These are phyloP conservation scores for Gymnocypris eckloni DNA, from an alignment of 2,797 vertebrate genomes.

Conservation along the genomic window DNA sequence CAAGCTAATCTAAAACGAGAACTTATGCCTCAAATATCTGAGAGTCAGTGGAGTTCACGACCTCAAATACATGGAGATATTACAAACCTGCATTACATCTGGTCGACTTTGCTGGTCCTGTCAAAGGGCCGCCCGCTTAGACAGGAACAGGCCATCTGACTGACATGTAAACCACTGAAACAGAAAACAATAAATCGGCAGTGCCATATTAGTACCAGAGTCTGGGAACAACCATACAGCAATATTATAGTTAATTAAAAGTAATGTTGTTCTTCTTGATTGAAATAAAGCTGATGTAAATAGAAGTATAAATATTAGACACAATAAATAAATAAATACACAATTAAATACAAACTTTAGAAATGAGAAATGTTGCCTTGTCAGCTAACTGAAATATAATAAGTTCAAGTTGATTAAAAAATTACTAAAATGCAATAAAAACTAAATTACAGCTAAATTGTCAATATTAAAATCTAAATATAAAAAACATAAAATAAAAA, in stretches of 20 bases:
- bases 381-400: neutral
- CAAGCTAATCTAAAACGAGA: neutral
- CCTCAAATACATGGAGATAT: neutral
- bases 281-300: neutral
- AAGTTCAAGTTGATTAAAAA: neutral
- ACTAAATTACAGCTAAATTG: neutral
- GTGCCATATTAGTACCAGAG: neutral
- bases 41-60: neutral
- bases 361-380: neutral
- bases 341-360: neutral
- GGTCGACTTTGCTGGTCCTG: neutral
- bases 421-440: neutral
- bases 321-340: neutral
- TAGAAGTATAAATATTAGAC: neutral
- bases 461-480: neutral
- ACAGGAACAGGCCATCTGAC: neutral
- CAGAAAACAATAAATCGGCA: neutral
- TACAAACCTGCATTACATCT: neutral
- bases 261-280: neutral
- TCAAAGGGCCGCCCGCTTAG: neutral
- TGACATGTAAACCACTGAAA: neutral
- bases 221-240: neutral
- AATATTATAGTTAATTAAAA: neutral
- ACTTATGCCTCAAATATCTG: neutral
- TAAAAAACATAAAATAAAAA: neutral